Base-by-base conservation (phyloP, 2,113 vertebrate species). In the Eublepharis macularius region DNA sequence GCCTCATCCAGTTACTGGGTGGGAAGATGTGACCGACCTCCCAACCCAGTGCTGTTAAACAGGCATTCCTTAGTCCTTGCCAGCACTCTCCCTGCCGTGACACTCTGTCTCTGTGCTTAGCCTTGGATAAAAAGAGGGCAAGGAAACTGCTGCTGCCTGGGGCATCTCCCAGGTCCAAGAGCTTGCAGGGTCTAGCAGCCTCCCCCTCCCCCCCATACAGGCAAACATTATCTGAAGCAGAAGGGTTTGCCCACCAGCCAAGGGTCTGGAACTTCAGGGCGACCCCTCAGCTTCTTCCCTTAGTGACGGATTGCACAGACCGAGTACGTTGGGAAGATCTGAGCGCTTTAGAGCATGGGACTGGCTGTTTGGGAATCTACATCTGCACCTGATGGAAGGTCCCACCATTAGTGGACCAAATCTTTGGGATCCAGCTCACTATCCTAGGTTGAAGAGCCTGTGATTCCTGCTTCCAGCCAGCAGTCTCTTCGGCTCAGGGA, bases 1-100 rank as follows among this genome's bases (percentile, higher is more conserved):
- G 94, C 92, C 88, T 91, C 85, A 89, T 79, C 87, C 69, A 1
- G 0, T 92, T 95, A 90, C 81, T 83, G 86, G 92, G 95, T 82
- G 74, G 90, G 95, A 96, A 96, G 95, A 95, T 89, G 92, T 80
- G 91, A 94, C 87, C 84, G 91, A 90, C 89, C 76, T 74, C 19
- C 88, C 84, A 54, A 88, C 84, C 78, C 73, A 80, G 91, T 93
- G 92, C 96, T 95, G 91, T 95, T 95, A 93, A 78, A 93, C 94
- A 95, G 94, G 60, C 93, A 90, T 90, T 96, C 93, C 14, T 4
- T 84, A 78, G 82, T 32, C 13, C 83, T 82, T 82, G 88, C 91
- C 89, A 93, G 26, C 74, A 84, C 75, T 94, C 91, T 91, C 92
- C 91, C 93, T 93, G 87, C 73, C 91, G 92, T 69, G 89, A 90